phyloP scores from a whole-genome alignment of 2,113 vertebrate species.

The Odobenus rosmarus region DNA sequence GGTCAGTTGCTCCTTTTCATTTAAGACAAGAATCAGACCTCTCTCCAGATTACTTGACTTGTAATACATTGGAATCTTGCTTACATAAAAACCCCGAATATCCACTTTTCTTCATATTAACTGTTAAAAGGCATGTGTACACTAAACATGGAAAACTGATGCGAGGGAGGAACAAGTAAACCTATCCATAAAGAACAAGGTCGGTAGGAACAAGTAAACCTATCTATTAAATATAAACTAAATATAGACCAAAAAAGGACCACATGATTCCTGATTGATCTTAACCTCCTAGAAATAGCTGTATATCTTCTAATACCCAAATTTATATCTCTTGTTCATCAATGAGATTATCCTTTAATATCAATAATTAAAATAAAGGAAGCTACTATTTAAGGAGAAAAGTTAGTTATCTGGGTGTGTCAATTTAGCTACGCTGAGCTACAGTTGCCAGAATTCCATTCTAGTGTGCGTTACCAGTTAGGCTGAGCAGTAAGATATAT shows the following conservation, averaged over 20 bases:
- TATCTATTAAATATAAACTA: neutral
- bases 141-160: neutral
- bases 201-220: neutral
- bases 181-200: neutral
- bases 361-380: neutral
- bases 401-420: neutral
- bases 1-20: neutral
- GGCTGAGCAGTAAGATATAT: no score
- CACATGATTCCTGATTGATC: neutral
- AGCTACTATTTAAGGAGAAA: neutral
- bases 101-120: neutral
- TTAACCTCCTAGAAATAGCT: neutral
- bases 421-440: neutral
- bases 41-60: neutral
- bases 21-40: neutral
- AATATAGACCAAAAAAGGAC: neutral
- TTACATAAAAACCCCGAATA: neutral
- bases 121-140: neutral
- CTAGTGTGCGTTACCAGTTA: neutral
- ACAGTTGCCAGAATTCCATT: neutral
- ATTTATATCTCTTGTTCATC: neutral
- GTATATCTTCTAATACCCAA: neutral
- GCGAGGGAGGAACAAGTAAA: neutral
- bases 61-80: neutral
- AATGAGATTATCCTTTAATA: neutral